Evolutionary conservation across 2,113 vertebrate species (phyloP).

Genomic region (Sigmodon hispidus): DNA sequence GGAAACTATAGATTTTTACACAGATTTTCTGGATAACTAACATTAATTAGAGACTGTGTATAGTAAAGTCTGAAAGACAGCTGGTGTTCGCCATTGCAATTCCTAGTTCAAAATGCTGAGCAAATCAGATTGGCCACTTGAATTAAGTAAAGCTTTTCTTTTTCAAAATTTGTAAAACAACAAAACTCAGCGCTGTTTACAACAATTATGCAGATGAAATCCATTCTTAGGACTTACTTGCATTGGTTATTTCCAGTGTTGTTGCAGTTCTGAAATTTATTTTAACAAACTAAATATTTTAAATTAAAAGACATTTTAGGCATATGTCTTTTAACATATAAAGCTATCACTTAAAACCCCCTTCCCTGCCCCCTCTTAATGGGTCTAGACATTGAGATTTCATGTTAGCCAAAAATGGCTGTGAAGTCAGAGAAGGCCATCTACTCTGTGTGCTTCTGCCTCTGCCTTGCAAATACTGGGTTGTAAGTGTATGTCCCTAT

Average conservation of each 20-base stretch:
- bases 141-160: conserved; percentile 20
- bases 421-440: neutral
- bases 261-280: neutral
- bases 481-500: neutral
- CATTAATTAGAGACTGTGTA: neutral
- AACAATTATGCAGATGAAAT: neutral
- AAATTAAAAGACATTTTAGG: conserved; percentile 24
- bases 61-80: neutral
- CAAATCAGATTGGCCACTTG: neutral
- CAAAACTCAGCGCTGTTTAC: neutral
- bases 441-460: neutral
- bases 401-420: neutral
- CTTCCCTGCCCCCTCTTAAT: neutral
- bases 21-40: neutral
- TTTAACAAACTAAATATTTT: conserved; percentile 22
- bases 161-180: neutral
- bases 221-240: neutral
- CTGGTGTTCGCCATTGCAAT: neutral
- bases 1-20: neutral
- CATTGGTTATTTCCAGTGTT: neutral
- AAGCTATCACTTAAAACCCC: neutral
- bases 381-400: neutral
- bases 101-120: neutral
- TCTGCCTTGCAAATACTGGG: neutral
- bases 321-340: neutral